Base-by-base conservation (phyloP, 2,797 vertebrate species). In the Eremophila alpestris region DNA sequence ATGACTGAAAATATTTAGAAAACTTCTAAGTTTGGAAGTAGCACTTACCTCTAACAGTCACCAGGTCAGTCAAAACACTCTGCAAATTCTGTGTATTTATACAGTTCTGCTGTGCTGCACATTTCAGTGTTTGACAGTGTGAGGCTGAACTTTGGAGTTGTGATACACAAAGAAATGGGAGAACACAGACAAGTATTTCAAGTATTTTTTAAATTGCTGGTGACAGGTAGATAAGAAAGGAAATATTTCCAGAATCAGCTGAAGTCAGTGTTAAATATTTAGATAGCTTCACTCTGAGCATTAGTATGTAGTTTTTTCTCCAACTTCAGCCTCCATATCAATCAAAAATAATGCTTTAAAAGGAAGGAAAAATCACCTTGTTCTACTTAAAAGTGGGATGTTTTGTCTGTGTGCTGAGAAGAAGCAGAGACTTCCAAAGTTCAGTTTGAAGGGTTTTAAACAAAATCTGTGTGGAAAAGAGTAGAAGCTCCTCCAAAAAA, bases 311-410 rank as follows among this genome's bases (percentile, higher is more conserved):
- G 16, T 77, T 4, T 83, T 75, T 87, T 67, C 21, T 75, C 34
- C 13, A 32, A 19, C 20, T 76, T 87, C 24, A 70, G 9, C 0
- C 0, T 43, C 26, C 0, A 0, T 56, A 41, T 34, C 0, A 0
- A 79, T 38, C 20, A 60, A 87, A 83, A 92, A 27, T 15, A 81
- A 43, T 63, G 11, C 51, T 75, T 86, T 49, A 83, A 83, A 83
- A 83, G 69, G 68, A 89, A 91, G 34, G 45, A 49, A 71, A 46
- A 63, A 58, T 60, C 52, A 26, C 38, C 21, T 52, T 93, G 56
- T 83, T 89, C 5, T 23, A 24, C 9, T 90, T 89, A 36, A 71
- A 83, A 89, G n/a, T 73, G 21, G 12, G 17, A 1, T 83, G 60
- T 87, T 92, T 89, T 67, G 16, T 86, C 65, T 85, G 49, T 41